Conservation (phyloP, 2,888 invertebrate genomes). For the Idaea straminata region DNA sequence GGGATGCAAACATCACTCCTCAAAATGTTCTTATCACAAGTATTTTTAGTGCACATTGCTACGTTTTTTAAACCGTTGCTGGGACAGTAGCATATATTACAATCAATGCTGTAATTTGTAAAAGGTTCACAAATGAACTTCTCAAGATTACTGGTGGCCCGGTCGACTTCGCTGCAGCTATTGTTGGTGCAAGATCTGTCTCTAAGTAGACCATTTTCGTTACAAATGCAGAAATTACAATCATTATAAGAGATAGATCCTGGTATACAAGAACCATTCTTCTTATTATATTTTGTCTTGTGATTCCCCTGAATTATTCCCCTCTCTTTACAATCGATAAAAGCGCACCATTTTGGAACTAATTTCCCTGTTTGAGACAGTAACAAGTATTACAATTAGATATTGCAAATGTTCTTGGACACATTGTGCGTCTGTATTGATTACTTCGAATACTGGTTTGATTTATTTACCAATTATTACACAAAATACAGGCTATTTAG, state of each 20-base stretch:
- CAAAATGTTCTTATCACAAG: slow-evolving; percentile 59
- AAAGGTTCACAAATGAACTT: slow-evolving; percentile 60
- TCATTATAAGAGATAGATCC: slow-evolving; percentile 56
- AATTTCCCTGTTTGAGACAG: slow-evolving; percentile 61
- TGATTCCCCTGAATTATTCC: slow-evolving; percentile 41
- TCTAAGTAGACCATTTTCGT: slow-evolving; percentile 47
- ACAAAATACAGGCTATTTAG: no score
- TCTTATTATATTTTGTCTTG: slow-evolving; percentile 20
- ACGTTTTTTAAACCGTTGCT: slow-evolving; percentile 63
- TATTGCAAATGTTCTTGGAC: slow-evolving; percentile 62
- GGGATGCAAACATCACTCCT: slow-evolving; percentile 54
- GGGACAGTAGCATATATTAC: slow-evolving; percentile 68
- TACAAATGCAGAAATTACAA: slow-evolving; percentile 73
- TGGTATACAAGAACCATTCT: slow-evolving; percentile 46
- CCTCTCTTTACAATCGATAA: slow-evolving; percentile 63
- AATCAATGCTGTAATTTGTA: slow-evolving; percentile 64
- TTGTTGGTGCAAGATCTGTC: slow-evolving; percentile 61
- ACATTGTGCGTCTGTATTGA: slow-evolving; percentile 47
- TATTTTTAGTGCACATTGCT: slow-evolving; percentile 65
- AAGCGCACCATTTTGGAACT: slow-evolving; percentile 68
- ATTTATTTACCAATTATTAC: slow-evolving; percentile 7
- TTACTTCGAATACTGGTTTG: slow-evolving; percentile 14
- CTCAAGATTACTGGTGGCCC: slow-evolving; percentile 19
- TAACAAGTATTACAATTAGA: slow-evolving; percentile 71
- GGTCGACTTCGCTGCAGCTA: slow-evolving; percentile 37